Percentiles rank a stretch among this genome's conserved stretches.
These are phyloP conservation scores for Chinchilla lanigera DNA, from an alignment of 2,113 vertebrate species.

Conservation along the genomic window DNA sequence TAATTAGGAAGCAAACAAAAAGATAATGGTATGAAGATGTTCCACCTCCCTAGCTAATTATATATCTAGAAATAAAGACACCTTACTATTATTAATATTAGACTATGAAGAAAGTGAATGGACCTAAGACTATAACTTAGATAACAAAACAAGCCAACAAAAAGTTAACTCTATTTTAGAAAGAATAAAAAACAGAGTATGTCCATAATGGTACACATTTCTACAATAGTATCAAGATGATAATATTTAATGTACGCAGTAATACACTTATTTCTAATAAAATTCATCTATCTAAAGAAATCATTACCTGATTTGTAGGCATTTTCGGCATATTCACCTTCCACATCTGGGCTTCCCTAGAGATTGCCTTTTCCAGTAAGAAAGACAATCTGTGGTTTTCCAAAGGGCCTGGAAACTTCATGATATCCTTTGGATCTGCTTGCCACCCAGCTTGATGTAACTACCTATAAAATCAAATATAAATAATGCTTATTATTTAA, in stretches of 20 bases:
- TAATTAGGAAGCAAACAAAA: not conserved
- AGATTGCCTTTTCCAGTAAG: slow-evolving; percentile 95
- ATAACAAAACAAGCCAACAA: slow-evolving; percentile 2
- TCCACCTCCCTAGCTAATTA: slow-evolving; percentile 28
- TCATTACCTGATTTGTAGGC: slow-evolving; percentile 92
- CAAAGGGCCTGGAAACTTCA: slow-evolving; percentile 96
- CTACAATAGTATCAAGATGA: not conserved
- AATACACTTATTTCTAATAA: slow-evolving; percentile 12
- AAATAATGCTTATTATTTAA: slow-evolving; percentile 55
- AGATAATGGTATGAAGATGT: not conserved
- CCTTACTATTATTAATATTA: slow-evolving; percentile 11
- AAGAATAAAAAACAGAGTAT: not conserved
- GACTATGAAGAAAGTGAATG: slow-evolving; percentile 1
- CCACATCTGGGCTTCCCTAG: slow-evolving; percentile 98
- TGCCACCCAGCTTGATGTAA: slow-evolving; percentile 97
- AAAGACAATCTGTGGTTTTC: slow-evolving; percentile 97
- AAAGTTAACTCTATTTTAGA: slow-evolving; percentile 20
- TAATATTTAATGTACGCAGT: not conserved
- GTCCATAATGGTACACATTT: too few species aligned
- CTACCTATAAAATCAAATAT: slow-evolving; percentile 91
- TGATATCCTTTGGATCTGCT: slow-evolving; percentile 94
- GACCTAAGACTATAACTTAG: not conserved
- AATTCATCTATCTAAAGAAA: slow-evolving; percentile 22
- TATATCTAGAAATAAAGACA: slow-evolving; percentile 32
- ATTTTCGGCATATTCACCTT: slow-evolving; percentile 95